These are phyloP conservation scores for Artemia sp. DNA, from an alignment of 2,888 invertebrate genomes.

Conservation along the genomic window DNA sequence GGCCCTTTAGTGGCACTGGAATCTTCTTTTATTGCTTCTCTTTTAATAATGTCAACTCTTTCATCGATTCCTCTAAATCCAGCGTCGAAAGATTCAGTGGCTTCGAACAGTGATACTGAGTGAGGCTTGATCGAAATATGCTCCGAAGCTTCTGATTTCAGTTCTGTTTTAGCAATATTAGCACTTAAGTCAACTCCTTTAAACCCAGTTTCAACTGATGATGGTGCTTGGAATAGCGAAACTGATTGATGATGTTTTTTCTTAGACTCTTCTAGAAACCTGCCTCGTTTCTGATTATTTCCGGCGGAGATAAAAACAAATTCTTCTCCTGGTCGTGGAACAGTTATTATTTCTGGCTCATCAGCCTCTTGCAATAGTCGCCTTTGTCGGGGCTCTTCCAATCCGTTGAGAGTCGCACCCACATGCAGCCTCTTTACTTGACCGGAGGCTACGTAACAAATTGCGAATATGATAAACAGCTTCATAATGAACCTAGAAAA, in stretches of 20 bases:
- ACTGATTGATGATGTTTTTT: not conserved
- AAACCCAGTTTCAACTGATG: slow-evolving; percentile 2
- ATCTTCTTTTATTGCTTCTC: slow-evolving; percentile 17
- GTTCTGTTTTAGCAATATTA: not conserved
- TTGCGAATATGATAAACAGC: not conserved
- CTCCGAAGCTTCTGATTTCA: not conserved
- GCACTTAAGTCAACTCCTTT: not conserved
- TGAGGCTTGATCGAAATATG: not conserved
- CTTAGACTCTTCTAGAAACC: not conserved
- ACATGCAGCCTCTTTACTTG: slow-evolving; percentile 4
- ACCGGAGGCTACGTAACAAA: slow-evolving; percentile 5
- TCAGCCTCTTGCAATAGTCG: not conserved
- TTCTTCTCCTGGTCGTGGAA: slow-evolving; percentile 47
- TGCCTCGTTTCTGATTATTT: not conserved
- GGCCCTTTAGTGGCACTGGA: slow-evolving; percentile 30
- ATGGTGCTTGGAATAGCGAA: slow-evolving; percentile 9
- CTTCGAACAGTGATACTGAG: not conserved
- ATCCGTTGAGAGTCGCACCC: not conserved
- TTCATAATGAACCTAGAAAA: not conserved
- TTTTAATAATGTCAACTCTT: not conserved
- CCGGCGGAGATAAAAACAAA: slow-evolving; percentile 37
- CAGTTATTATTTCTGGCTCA: slow-evolving; percentile 44
- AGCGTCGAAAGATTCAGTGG: not conserved
- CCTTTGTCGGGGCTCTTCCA: slow-evolving; percentile 6
- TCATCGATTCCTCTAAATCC: not conserved